Percentiles rank a stretch among this genome's conserved stretches.
These are phyloP conservation scores for Samia ricini DNA, from an alignment of 1,140 invertebrate species.

Conservation along the genomic window DNA sequence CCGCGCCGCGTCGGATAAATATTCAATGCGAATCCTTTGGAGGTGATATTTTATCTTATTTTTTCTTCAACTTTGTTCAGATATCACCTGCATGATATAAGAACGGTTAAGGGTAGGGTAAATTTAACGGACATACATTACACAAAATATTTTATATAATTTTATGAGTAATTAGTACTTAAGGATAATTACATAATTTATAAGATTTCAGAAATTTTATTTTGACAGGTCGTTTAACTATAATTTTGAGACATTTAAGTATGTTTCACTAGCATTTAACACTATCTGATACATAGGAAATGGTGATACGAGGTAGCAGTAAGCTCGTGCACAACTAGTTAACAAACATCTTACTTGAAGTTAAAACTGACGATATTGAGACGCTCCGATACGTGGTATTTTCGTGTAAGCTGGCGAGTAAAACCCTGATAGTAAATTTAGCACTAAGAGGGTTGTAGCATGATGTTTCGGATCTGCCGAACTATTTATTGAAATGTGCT, in stretches of 20 bases:
- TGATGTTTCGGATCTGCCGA: not conserved
- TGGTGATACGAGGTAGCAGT: no score
- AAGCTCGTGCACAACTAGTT: no score
- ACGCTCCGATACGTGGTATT: no score
- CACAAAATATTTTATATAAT: not conserved
- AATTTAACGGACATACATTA: not conserved
- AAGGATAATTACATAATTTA: no score
- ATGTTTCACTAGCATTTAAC: no score
- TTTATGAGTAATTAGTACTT: not conserved
- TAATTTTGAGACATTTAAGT: no score
- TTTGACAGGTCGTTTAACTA: no score
- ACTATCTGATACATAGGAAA: no score
- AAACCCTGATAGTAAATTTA: not conserved
- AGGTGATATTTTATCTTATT: slow-evolving; percentile 73
- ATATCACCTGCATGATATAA: slow-evolving; percentile 66
- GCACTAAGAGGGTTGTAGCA: not conserved
- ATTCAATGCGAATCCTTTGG: slow-evolving; percentile 75
- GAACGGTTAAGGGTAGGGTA: not conserved
- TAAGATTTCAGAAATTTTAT: no score
- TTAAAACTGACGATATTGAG: no score
- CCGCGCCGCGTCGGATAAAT: slow-evolving; percentile 67
- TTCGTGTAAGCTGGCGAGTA: not conserved
- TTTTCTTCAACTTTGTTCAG: slow-evolving; percentile 48
- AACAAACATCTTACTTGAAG: no score
- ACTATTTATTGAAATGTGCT: no score